These are phyloP conservation scores for Nannoperca obscura DNA, from an alignment of 2,797 vertebrate genomes.

Conservation along the genomic window DNA sequence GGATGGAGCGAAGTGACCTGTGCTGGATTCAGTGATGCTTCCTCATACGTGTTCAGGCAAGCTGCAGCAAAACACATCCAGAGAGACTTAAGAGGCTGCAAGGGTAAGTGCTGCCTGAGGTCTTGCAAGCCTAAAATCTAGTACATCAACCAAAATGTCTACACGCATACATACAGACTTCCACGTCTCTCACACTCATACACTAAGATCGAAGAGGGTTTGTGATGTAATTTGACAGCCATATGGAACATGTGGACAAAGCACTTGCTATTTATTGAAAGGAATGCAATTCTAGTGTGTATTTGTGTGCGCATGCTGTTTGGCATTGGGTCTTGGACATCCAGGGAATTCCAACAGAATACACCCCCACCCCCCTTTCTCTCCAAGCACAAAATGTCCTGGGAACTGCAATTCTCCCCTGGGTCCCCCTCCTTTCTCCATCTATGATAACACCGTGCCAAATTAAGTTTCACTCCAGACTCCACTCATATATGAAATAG, in stretches of 20 bases:
- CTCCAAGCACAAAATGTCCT: constrained; percentile 73
- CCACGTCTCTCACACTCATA: constrained; percentile 8
- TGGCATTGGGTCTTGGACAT: constrained; percentile 52
- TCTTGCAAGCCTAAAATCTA: constrained; percentile 41
- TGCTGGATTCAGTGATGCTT: constrained; percentile 31
- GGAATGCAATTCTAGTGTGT: constrained; percentile 52
- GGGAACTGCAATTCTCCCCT: constrained; percentile 72
- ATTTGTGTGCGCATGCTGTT: constrained; percentile 31
- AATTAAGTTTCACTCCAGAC: constrained; percentile 55
- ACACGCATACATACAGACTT: constrained; percentile 40
- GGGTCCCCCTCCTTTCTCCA: constrained; percentile 35
- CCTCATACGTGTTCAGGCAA: constrained; percentile 36
- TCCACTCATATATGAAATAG: constrained; percentile 39
- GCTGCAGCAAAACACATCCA: constrained; percentile 50
- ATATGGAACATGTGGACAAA: constrained; percentile 73
- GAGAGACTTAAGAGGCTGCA: constrained; percentile 42
- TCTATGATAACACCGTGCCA: constrained; percentile 49
- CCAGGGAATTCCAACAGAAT: constrained; percentile 68
- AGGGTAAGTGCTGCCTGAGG: constrained; percentile 51
- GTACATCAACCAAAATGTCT: constrained; percentile 46
- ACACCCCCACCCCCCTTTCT: constrained; percentile 28
- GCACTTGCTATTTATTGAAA: constrained; percentile 73
- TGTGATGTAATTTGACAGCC: constrained; percentile 69
- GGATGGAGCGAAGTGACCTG: constrained; percentile 20
- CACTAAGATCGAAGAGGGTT: constrained; percentile 31